Evolutionary conservation across 2,113 vertebrate genomes (phyloP), one percentile per base, ranked within the genome.

Genomic region (Tragelaphus strepsiceros): DNA sequence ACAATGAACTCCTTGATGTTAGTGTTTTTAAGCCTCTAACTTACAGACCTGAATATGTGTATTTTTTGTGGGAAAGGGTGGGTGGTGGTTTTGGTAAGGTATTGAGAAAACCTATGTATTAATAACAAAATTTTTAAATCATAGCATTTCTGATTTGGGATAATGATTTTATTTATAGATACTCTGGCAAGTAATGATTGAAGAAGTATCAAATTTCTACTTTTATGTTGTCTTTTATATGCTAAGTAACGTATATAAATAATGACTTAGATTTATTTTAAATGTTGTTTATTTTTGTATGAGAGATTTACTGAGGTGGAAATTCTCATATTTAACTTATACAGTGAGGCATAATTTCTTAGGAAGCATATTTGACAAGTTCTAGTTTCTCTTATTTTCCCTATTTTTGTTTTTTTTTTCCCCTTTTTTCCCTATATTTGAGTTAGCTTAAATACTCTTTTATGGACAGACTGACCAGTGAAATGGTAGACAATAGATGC

Each of bases 101-200:
- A 6, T 49, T 96, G 14, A 95, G 83, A 64, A 97, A 97, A 82
- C 4, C 6, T 71, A 0, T 19, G 46, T 74, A 26, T 77, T 43
- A 43, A 26, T 26, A 90, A 51, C 80, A 78, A 97, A 91, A 54
- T 84, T 90, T 95, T 81, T 15, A 91, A 90, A 53, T 88, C 64
- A 43, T 0, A 78, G 32, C 95, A 56, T 94, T 94, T 96, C n/a
- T 98, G 81, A 83, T 46, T 98, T 93, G 74, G 88, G 85, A 32
- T 98, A 64, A 58, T 98, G 87, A 71, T 97, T 97, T 97, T 89
- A 91, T 80, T 82, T 90, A 97, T 94, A 97, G 94, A 77, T 85
- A 93, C 89, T 59, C 92, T 91, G 96, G 56, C 14, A 98, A 96
- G 71, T 39, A 35, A 12, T 21, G 88, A 93, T 39, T 97, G 92